These are phyloP conservation scores for Catocala nupta DNA, from an alignment of 2,888 invertebrate species.

Conservation along the genomic window DNA sequence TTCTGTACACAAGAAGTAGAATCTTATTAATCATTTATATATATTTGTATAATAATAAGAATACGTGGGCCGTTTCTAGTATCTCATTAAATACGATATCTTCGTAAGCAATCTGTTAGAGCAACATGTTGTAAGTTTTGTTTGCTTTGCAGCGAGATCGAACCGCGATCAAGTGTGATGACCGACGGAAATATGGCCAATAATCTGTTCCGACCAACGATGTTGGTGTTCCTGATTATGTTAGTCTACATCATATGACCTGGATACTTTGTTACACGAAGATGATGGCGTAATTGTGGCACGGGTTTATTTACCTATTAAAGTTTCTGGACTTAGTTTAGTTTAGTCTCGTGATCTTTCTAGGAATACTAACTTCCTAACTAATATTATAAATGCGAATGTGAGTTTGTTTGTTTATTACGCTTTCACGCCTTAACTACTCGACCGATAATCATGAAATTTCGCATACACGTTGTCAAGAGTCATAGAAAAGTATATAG, in stretches of 20 bases:
- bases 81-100: constrained; percentile 21
- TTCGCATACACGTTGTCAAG: too few relatives aligned
- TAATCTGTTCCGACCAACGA: constrained; percentile 42
- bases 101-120: constrained; percentile 37
- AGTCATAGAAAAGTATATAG: too few relatives aligned
- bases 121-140: constrained; percentile 55
- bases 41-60: background rate
- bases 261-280: constrained; percentile 1
- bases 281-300: background rate
- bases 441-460: too few relatives aligned
- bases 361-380: too few relatives aligned
- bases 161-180: constrained; percentile 50
- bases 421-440: too few relatives aligned
- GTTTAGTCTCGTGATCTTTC: too few relatives aligned
- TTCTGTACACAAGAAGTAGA: too few relatives aligned
- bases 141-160: constrained; percentile 47
- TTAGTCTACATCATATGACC: constrained; percentile 20
- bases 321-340: too few relatives aligned
- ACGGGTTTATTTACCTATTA: too few relatives aligned
- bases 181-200: constrained; percentile 47
- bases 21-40: background rate
- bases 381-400: too few relatives aligned
- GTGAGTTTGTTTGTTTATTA: too few relatives aligned
- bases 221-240: constrained; percentile 19
- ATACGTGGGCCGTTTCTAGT: constrained; percentile 1